Evolutionary conservation across 2,797 vertebrate species (phyloP).

Genomic region (Dendrocincla tyrannina): DNA sequence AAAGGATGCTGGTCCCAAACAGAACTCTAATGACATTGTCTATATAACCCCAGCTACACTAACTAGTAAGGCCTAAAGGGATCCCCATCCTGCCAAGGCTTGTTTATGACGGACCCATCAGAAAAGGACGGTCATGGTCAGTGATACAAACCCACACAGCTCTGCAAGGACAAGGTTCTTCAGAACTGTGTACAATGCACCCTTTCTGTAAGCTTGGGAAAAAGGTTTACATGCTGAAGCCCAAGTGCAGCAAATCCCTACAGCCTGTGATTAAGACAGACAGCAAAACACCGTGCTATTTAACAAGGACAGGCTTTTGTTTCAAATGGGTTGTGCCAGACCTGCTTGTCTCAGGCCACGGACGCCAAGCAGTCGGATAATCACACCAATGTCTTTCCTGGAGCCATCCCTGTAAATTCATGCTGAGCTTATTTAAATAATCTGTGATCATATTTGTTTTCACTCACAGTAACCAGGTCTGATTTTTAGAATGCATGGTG

Average conservation of each 20-base stretch:
- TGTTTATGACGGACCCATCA: neutral
- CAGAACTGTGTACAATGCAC: neutral
- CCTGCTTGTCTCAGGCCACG: neutral
- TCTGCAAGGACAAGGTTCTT: neutral
- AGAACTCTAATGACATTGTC: neutral
- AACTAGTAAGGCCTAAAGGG: neutral
- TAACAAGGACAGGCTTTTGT: slow-evolving; percentile 6
- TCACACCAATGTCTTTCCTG: neutral
- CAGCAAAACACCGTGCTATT: neutral
- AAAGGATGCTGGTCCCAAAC: neutral
- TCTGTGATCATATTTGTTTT: neutral
- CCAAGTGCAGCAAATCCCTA: neutral
- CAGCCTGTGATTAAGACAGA: slow-evolving; percentile 10
- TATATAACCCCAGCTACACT: neutral
- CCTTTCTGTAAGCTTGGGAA: neutral
- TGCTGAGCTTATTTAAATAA: slow-evolving; percentile 1
- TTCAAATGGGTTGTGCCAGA: slow-evolving; percentile 23
- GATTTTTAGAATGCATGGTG: neutral
- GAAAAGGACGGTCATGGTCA: neutral
- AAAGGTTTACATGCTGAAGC: neutral
- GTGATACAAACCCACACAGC: neutral
- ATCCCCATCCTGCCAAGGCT: neutral
- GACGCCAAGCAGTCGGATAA: slow-evolving; percentile 15
- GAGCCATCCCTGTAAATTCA: neutral
- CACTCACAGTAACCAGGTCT: neutral